Evolutionary conservation across 2,113 vertebrate genomes (phyloP).

Genomic region (Myotis yumanensis): DNA sequence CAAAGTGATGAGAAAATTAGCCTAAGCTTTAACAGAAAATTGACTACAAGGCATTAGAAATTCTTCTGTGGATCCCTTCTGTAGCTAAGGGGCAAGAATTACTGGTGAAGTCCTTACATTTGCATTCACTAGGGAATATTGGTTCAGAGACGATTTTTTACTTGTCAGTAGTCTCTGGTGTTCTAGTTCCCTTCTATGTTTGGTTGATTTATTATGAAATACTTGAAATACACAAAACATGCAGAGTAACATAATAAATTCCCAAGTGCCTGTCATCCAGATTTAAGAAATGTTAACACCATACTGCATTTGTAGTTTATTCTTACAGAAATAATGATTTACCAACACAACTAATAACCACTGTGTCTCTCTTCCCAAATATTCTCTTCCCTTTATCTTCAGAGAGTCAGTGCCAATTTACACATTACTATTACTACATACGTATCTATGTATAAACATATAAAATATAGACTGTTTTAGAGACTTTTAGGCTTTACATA

Average conservation of each 20-base stretch:
- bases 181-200: neutral
- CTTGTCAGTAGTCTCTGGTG: neutral
- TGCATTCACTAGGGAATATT: neutral
- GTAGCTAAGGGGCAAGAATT: neutral
- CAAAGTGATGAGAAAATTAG: neutral
- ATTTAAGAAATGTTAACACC: neutral
- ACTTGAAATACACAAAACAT: conserved; percentile 46
- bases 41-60: neutral
- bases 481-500: neutral
- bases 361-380: neutral
- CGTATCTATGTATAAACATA: neutral
- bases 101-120: neutral
- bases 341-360: neutral
- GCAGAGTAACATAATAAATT: neutral
- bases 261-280: neutral
- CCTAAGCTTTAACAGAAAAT: neutral
- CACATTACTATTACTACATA: neutral
- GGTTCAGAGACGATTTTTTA: neutral
- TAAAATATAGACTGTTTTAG: neutral
- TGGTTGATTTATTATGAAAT: conserved; percentile 41
- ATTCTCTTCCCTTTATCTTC: neutral
- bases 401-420: neutral
- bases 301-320: neutral
- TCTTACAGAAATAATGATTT: conserved; percentile 27
- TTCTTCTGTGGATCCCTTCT: neutral